Evolutionary conservation across 2,797 vertebrate species (phyloP), one percentile per base, ranked within the genome.

Genomic region (Lutjanus argentimaculatus): DNA sequence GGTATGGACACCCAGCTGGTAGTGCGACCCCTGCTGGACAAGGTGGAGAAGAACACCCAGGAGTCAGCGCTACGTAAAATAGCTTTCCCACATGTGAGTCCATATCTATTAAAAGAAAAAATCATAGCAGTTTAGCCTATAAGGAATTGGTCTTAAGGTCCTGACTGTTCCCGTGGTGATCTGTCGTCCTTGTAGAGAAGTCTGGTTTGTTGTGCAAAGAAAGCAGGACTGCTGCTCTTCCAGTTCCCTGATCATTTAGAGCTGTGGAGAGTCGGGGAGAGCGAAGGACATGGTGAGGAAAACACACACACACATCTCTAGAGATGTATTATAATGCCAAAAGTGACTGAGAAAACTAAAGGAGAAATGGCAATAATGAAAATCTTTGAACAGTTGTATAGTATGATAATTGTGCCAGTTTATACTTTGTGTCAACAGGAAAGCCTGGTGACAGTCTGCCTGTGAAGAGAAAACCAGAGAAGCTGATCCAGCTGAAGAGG

Each of bases 1-100:
- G 98, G 98, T 70, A 93, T 98, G 79, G 98, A 99, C 0, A 97
- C 97, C 0, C 97, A 97, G 87, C 89, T 99, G 71, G 97, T 97
- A 13, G 97, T 98, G 85, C 96, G 96, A 25, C 98, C 98, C 0
- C 95, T 99, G 72, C 93, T 99, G 95, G 97, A 98, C 85, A 98
- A 95, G 72, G 66, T 97, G 55, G 96, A 97, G 59, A 95, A 95
- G 73, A 97, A 96, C 88, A 94, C 95, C 25, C 94, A 93, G 0
- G 97, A 97, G 0, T 91, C 96, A 0, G 94, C 70, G 0, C 85
- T 97, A 8, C 95, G 96, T 21, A 99, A 96, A 85, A 95, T 99
- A 55, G 90, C 85, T 43, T 99, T 98, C 68, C 98, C 98, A 8
- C 98, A 99, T 0, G 98, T 99, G 89, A 98, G 95, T 92, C 12